Percentiles rank a stretch among this genome's conserved stretches.
Evolutionary conservation across 2,797 vertebrate species (phyloP).

Genomic region (Serranus cabrilla): DNA sequence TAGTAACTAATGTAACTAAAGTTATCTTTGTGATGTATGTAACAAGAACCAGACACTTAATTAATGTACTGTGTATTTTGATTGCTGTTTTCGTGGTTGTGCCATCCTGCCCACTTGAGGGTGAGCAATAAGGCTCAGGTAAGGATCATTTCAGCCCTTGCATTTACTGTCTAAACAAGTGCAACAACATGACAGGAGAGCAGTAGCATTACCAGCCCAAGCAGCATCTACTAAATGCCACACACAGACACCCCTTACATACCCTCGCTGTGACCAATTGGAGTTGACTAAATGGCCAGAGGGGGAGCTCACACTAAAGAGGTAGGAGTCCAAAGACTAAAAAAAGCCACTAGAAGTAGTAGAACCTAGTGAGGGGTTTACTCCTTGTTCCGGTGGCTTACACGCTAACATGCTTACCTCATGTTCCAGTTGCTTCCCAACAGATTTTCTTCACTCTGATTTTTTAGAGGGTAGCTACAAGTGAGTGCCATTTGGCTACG

Average conservation of each 20-base stretch:
- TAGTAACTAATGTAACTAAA: background rate
- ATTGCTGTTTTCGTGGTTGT: background rate
- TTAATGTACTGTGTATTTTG: background rate
- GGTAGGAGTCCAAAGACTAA: conserved; percentile 21
- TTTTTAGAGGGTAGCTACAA: background rate
- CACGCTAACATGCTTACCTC: conserved; percentile 12
- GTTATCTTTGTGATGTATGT: background rate
- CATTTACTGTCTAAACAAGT: conserved; percentile 18
- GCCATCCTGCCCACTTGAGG: background rate
- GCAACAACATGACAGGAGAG: conserved; percentile 3
- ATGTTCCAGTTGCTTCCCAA: background rate
- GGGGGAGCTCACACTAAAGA: background rate
- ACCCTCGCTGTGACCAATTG: conserved; percentile 5
- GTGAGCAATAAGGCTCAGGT: background rate
- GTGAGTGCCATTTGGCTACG: background rate
- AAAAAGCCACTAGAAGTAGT: conserved; percentile 17
- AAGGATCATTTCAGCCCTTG: background rate
- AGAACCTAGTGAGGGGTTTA: background rate
- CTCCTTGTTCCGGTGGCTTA: conserved; percentile 14
- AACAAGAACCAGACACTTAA: background rate
- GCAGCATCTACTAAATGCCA: background rate
- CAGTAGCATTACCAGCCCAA: background rate
- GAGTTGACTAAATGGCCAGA: conserved; percentile 19
- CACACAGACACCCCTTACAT: background rate
- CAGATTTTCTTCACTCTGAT: background rate